Conservation (phyloP, 1,140 invertebrate genomes). For the Potamilus streckersoni region DNA sequence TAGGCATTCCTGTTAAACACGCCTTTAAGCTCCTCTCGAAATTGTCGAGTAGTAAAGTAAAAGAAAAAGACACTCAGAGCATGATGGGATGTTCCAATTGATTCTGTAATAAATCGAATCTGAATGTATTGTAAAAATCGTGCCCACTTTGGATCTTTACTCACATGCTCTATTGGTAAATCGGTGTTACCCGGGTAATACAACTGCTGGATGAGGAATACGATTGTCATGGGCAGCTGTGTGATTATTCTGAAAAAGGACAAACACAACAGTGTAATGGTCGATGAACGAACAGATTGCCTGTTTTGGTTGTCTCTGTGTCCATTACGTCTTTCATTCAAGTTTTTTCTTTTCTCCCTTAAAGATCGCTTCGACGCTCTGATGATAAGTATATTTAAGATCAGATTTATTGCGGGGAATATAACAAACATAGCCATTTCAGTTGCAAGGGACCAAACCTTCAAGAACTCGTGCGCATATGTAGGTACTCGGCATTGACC, state of each 20-base stretch:
- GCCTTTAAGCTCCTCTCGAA: slow-evolving; percentile 36
- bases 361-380: slow-evolving; percentile 34
- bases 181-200: slow-evolving; percentile 18
- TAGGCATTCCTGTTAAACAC: no score
- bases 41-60: slow-evolving; percentile 48
- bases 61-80: slow-evolving; percentile 59
- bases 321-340: slow-evolving; percentile 4
- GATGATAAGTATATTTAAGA: slow-evolving; percentile 55
- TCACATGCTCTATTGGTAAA: slow-evolving; percentile 32
- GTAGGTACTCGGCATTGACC: slow-evolving; percentile 28
- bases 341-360: slow-evolving; percentile 17
- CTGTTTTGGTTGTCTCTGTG: not conserved
- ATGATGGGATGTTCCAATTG: slow-evolving; percentile 55
- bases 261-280: slow-evolving; percentile 45
- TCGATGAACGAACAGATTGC: slow-evolving; percentile 26
- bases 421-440: slow-evolving; percentile 49
- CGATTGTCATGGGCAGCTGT: slow-evolving; percentile 52
- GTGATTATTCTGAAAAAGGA: slow-evolving; percentile 58
- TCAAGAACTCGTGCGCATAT: slow-evolving; percentile 1
- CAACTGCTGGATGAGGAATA: slow-evolving; percentile 44
- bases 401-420: slow-evolving; percentile 34
- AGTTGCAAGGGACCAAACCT: slow-evolving; percentile 45
- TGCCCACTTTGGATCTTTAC: slow-evolving; percentile 36
- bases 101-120: slow-evolving; percentile 44
- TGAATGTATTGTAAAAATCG: slow-evolving; percentile 43